Evolutionary conservation across 2,113 vertebrate genomes (phyloP).

Genomic region (Aegotheles bennettii): DNA sequence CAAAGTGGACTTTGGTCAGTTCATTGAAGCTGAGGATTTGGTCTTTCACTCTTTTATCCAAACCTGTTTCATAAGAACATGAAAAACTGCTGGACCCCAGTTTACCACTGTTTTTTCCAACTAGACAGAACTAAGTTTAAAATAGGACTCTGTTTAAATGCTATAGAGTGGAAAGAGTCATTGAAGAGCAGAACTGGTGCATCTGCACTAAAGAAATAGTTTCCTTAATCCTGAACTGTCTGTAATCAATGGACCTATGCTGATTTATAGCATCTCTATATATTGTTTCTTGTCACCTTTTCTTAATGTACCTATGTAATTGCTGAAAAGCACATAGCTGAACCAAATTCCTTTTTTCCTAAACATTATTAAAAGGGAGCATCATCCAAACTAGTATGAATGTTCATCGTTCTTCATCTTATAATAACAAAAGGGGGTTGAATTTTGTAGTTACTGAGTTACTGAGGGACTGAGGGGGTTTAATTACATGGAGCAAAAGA

Average conservation of each 20-base stretch:
- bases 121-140: background rate
- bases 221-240: background rate
- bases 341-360: background rate
- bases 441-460: background rate
- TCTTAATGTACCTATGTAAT: background rate
- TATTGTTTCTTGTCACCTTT: background rate
- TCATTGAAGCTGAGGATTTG: background rate
- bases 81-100: background rate
- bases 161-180: background rate
- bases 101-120: background rate
- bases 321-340: background rate
- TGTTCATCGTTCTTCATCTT: background rate
- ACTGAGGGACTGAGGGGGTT: background rate
- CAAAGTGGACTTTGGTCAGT: background rate
- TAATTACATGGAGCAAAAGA: background rate
- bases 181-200: background rate
- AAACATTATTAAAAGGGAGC: background rate
- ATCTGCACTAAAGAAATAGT: background rate
- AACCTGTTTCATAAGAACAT: background rate
- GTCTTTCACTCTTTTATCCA: background rate
- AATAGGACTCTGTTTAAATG: background rate
- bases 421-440: background rate
- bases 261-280: background rate
- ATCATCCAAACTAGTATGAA: background rate
- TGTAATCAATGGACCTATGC: background rate